Conservation (phyloP, 2,888 invertebrate species). For the Drosophila ustulata region DNA sequence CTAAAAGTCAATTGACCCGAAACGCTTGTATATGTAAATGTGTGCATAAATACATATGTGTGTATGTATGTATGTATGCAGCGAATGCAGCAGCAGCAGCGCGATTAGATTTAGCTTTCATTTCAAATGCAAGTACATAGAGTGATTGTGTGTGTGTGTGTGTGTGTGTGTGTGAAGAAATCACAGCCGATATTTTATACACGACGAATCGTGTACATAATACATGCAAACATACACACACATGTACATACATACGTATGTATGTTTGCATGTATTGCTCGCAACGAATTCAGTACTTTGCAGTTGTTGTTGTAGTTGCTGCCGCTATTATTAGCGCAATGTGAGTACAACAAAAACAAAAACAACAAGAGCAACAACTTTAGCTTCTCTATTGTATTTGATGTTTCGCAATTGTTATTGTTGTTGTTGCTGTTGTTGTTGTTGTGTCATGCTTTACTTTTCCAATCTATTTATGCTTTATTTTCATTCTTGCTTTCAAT, state of each 20-base stretch:
- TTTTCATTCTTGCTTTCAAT: slow-evolving; percentile 60
- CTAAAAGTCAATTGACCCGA: slow-evolving; percentile 79
- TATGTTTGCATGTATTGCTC: slow-evolving; percentile 29
- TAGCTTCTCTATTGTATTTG: slow-evolving; percentile 42
- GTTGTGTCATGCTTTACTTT: slow-evolving; percentile 56
- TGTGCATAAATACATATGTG: slow-evolving; percentile 6
- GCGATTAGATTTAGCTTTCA: slow-evolving; percentile 38
- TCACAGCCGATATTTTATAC: slow-evolving; percentile 9
- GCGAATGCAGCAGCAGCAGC: slow-evolving; percentile 35
- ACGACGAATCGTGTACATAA: slow-evolving; percentile 5
- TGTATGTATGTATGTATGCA: slow-evolving; percentile 13
- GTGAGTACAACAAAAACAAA: slow-evolving; percentile 49
- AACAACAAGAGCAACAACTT: slow-evolving; percentile 15
- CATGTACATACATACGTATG: slow-evolving; percentile 7
- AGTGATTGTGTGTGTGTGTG: background rate
- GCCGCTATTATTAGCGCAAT: slow-evolving; percentile 75
- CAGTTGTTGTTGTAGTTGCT: slow-evolving; percentile 51
- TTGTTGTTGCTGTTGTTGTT: slow-evolving; percentile 26
- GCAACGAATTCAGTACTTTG: slow-evolving; percentile 59
- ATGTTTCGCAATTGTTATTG: slow-evolving; percentile 45
- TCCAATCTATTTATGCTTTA: slow-evolving; percentile 69
- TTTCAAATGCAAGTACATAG: slow-evolving; percentile 29
- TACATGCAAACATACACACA: background rate
- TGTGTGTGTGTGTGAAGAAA: slow-evolving; percentile 31
- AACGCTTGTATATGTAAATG: slow-evolving; percentile 52